phyloP scores from a whole-genome alignment of 2,113 vertebrate species.

The Chloropsis cyanopogon region DNA sequence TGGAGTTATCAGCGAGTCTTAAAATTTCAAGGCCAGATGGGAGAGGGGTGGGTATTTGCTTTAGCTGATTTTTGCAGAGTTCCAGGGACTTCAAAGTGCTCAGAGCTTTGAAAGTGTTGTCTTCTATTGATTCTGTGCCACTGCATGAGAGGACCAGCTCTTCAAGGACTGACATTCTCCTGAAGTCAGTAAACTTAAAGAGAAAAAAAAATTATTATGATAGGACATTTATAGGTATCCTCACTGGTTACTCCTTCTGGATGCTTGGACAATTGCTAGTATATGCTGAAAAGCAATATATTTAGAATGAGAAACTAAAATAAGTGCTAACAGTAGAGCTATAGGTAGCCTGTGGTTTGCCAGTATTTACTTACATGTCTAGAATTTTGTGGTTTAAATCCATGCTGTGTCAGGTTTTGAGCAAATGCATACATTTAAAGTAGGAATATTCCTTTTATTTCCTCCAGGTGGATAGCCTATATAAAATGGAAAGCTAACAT shows the following conservation, averaged over 20 bases:
- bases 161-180: slow-evolving; percentile 71
- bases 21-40: slow-evolving; percentile 76
- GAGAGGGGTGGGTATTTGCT: slow-evolving; percentile 68
- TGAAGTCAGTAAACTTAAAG: slow-evolving; percentile 72
- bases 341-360: not conserved
- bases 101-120: slow-evolving; percentile 74
- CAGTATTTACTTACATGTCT: not conserved
- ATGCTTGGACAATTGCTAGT: not conserved
- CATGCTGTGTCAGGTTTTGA: not conserved
- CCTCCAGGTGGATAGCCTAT: not conserved
- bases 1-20: slow-evolving; percentile 78
- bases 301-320: not conserved
- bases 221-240: not conserved
- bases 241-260: not conserved
- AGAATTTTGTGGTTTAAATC: not conserved
- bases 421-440: not conserved
- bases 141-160: slow-evolving; percentile 78
- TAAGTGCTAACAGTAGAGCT: not conserved
- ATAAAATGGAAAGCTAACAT: not conserved
- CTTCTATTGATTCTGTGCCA: slow-evolving; percentile 77
- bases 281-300: not conserved
- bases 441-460: not conserved
- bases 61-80: slow-evolving; percentile 82
- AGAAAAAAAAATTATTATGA: not conserved
- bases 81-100: slow-evolving; percentile 74